Evolutionary conservation across 2,797 vertebrate genomes (phyloP), one percentile per base, ranked within the genome.

Genomic region (Microctenopoma lineatum): DNA sequence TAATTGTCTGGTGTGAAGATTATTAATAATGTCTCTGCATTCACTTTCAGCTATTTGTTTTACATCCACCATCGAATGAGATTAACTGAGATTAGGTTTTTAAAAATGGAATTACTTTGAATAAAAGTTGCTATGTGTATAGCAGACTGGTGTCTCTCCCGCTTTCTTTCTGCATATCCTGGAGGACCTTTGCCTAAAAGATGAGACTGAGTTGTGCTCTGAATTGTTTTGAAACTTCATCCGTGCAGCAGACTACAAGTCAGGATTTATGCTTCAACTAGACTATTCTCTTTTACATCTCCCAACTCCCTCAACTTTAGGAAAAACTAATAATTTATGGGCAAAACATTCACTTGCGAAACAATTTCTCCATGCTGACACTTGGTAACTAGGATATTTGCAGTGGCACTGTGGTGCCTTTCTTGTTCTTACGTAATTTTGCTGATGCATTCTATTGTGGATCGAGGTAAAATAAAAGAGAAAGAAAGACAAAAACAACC

Each of bases 31-130:
- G 11, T 26, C 25, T 36, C 45, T n/a, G 11, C 51, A 15, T 45
- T 52, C 57, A 16, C 38, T 29, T 25, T 59, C 27, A 71, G 36
- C 32, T 13, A 4, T 41, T 53, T 61, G 27, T 56, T 59, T 36
- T 15, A 13, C 32, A 56, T 63, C 63, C n/a, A 51, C 36, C 27
- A 39, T 45, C 38, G 21, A 1, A 18, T 13, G 42, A 55, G 13
- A 60, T 58, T 7, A 4, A 52, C 10, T 15, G n/a, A 57, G 44
- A 52, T 46, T 39, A 18, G 5, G 26, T 48, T 21, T 66, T 3
- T 27, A 12, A 21, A 21, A 21, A 21, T 21, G 21, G 21, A 21
- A 36, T 7, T 36, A 36, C 7, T 36, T 36, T 36, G 34, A 36
- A 7, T 36, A 36, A 36, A 36, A 7, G 34, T 36, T 36, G 34